Percentiles rank a stretch among this genome's conserved stretches.
Conservation (phyloP, 2,797 vertebrate genomes). For the Borostomias antarcticus region DNA sequence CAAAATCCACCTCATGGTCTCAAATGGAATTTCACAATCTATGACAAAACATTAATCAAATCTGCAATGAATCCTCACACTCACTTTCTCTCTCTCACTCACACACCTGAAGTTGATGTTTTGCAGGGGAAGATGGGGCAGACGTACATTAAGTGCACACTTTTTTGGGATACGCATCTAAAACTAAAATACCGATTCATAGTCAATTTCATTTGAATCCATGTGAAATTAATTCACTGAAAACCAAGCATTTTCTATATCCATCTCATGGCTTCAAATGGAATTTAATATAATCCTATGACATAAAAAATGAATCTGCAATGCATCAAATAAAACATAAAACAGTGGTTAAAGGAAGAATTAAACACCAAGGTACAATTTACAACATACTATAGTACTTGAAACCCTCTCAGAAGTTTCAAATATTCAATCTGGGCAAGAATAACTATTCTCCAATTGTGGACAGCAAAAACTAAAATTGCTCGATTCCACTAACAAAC, state of each 20-base stretch:
- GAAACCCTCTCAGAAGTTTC: slow-evolving; percentile 28
- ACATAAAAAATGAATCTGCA: slow-evolving; percentile 39
- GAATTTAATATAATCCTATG: slow-evolving; percentile 31
- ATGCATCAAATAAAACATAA: slow-evolving; percentile 44
- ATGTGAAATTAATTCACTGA: background rate
- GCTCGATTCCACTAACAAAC: slow-evolving; percentile 26
- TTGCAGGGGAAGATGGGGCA: slow-evolving; percentile 34
- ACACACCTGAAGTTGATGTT: background rate
- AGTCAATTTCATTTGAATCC: slow-evolving; percentile 47
- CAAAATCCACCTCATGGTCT: slow-evolving; percentile 32
- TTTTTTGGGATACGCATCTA: slow-evolving; percentile 56
- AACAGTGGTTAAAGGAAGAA: slow-evolving; percentile 38
- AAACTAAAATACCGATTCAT: slow-evolving; percentile 48
- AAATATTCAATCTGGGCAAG: slow-evolving; percentile 16
- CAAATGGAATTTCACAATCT: slow-evolving; percentile 34
- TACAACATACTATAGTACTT: slow-evolving; percentile 23
- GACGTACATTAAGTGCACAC: slow-evolving; percentile 69
- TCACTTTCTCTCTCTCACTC: too few relatives aligned
- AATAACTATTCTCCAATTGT: slow-evolving; percentile 11
- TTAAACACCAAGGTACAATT: slow-evolving; percentile 21
- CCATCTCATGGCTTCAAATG: slow-evolving; percentile 34
- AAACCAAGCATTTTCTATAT: slow-evolving; percentile 31
- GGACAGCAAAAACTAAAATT: slow-evolving; percentile 17
- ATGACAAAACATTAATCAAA: too few relatives aligned
- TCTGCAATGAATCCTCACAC: background rate